Evolutionary conservation across 35 echinoderm and acorn worm species (phyloP).

Genomic region (Heliocidaris erythrogramma): DNA sequence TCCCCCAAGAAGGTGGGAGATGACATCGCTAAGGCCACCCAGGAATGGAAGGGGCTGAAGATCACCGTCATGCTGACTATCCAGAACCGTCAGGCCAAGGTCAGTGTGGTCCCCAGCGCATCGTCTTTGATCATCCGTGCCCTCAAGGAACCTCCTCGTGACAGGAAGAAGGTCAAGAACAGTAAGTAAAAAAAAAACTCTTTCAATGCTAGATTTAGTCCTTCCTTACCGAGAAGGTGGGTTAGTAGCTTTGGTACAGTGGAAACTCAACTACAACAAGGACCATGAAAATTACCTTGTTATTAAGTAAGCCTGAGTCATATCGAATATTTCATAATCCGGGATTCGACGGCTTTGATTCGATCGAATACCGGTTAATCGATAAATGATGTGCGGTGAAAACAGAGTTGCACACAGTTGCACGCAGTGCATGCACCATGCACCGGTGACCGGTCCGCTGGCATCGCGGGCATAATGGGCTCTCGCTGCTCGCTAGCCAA

Average conservation of each 20-base stretch:
- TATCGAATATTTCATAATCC: too few species aligned
- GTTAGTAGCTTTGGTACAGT: neutral
- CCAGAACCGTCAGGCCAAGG: constrained; percentile 92
- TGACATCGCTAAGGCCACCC: constrained; percentile 93
- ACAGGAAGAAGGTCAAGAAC: constrained; percentile 97
- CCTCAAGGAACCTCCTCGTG: constrained; percentile 91
- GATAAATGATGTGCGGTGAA: too few species aligned
- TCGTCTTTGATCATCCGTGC: constrained; percentile 94
- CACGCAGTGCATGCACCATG: too few species aligned
- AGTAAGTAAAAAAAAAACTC: constrained; percentile 64
- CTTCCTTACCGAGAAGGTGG: neutral
- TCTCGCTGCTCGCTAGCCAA: too few species aligned
- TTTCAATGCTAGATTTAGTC: neutral
- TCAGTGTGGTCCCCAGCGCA: constrained; percentile 86
- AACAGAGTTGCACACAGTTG: too few species aligned
- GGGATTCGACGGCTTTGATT: too few species aligned
- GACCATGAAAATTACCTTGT: neutral
- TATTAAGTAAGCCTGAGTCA: too few species aligned
- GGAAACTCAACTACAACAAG: neutral
- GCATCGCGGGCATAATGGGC: too few species aligned
- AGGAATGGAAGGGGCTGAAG: constrained; percentile 97
- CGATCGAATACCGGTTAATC: too few species aligned
- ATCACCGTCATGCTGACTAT: constrained; percentile 89
- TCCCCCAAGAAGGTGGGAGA: constrained; percentile 97
- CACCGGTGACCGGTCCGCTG: too few species aligned